phyloP scores from a whole-genome alignment of 2,113 vertebrate species.

The Mustela lutreola region DNA sequence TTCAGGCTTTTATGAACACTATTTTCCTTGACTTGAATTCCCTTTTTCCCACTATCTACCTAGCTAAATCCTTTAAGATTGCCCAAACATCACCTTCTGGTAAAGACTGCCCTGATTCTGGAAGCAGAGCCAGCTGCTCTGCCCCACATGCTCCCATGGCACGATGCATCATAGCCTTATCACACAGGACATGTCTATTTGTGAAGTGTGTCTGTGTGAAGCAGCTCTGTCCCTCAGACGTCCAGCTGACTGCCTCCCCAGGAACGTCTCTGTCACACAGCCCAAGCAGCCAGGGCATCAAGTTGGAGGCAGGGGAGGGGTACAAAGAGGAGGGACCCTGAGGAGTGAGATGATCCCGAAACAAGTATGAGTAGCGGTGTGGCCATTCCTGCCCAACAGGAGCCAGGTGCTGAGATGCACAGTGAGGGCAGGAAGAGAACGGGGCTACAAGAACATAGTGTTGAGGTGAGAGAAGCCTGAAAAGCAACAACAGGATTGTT shows the following conservation, averaged over 20 bases:
- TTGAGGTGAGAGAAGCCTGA: background rate
- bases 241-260: background rate
- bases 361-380: background rate
- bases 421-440: background rate
- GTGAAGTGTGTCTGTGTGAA: background rate
- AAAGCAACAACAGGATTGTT: background rate
- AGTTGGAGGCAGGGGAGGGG: background rate
- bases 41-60: background rate
- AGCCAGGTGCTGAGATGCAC: background rate
- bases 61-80: slow-evolving; percentile 11
- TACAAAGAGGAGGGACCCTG: background rate
- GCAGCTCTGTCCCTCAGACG: background rate
- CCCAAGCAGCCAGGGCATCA: background rate
- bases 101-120: background rate
- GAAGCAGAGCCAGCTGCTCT: background rate
- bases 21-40: background rate
- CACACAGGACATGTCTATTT: background rate
- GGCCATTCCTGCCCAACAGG: background rate
- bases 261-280: background rate
- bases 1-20: background rate
- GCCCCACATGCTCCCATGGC: background rate
- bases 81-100: background rate
- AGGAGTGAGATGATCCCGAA: background rate
- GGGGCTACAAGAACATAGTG: background rate
- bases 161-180: background rate